These are phyloP conservation scores for Bacillus rossius DNA, from an alignment of 1,140 invertebrate genomes.

Conservation along the genomic window DNA sequence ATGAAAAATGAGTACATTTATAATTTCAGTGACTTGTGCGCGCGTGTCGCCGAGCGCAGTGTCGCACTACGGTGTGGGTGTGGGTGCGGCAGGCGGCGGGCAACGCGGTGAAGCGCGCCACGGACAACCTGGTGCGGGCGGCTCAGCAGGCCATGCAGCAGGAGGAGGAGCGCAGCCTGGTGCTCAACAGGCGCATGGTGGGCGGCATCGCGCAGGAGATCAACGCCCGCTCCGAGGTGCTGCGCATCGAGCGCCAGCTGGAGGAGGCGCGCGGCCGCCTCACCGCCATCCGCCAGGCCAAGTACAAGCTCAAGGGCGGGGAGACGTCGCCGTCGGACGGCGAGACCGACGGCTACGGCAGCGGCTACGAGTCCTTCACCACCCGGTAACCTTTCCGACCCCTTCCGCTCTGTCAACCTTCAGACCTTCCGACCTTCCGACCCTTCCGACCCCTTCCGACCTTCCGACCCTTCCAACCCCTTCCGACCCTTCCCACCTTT, in stretches of 20 bases:
- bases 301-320: conserved; percentile 62
- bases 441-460: not conserved
- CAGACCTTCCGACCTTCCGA: not conserved
- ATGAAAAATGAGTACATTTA: too few relatives aligned
- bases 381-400: conserved; percentile 15
- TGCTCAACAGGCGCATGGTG: conserved; percentile 88
- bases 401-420: too few relatives aligned
- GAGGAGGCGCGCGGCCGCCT: conserved; percentile 87
- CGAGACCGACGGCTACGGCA: conserved; percentile 39
- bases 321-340: conserved; percentile 51
- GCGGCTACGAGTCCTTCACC: conserved; percentile 39
- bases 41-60: too few relatives aligned
- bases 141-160: conserved; percentile 88
- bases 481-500: not conserved
- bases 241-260: conserved; percentile 89
- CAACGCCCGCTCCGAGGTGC: conserved; percentile 78
- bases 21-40: too few relatives aligned
- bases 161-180: conserved; percentile 84
- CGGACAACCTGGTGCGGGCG: conserved; percentile 92
- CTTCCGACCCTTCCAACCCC: not conserved
- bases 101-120: conserved; percentile 95
- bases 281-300: conserved; percentile 77
- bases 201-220: conserved; percentile 92
- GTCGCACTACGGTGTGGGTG: too few relatives aligned
- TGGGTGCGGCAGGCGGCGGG: conserved; percentile 72